A percentile compares a stretch with the other conserved stretches of the same genome.
These are phyloP conservation scores for Gari tellinella DNA, from an alignment of 2,888 invertebrate genomes.

Conservation along the genomic window DNA sequence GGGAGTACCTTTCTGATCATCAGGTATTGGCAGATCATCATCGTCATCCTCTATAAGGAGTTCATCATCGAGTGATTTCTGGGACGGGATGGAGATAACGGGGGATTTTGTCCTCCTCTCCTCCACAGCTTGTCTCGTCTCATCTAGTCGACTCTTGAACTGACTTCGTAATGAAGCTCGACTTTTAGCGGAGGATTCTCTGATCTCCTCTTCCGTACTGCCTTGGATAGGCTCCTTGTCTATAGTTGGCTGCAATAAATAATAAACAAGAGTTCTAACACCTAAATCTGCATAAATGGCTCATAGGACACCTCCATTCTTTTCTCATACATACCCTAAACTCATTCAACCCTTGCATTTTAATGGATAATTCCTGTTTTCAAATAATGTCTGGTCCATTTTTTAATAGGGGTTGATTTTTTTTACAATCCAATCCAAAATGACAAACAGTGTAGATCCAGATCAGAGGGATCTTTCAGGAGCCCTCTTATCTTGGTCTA, in stretches of 20 bases:
- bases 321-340: too few relatives aligned
- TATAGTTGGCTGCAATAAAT: slow-evolving; percentile 15
- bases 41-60: slow-evolving; percentile 77
- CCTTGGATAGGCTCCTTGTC: slow-evolving; percentile 53
- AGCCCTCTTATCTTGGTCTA: too few relatives aligned
- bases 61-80: slow-evolving; percentile 74
- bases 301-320: too few relatives aligned
- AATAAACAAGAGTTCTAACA: too few relatives aligned
- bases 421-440: too few relatives aligned
- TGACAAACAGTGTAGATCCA: too few relatives aligned
- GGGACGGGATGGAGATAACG: slow-evolving; percentile 68
- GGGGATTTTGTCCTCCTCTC: slow-evolving; percentile 77
- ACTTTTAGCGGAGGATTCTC: slow-evolving; percentile 72
- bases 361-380: too few relatives aligned
- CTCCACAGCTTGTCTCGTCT: slow-evolving; percentile 72
- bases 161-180: slow-evolving; percentile 75
- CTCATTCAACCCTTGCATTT: too few relatives aligned
- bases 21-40: slow-evolving; percentile 69
- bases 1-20: slow-evolving; percentile 71
- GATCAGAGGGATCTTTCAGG: too few relatives aligned
- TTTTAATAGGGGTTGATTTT: too few relatives aligned
- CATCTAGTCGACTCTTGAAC: slow-evolving; percentile 72
- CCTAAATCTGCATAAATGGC: too few relatives aligned
- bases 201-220: slow-evolving; percentile 65
- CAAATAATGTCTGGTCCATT: too few relatives aligned